Conservation (phyloP, 35 echinoderm and acorn worm genomes). For the Heliocidaris erythrogramma region DNA sequence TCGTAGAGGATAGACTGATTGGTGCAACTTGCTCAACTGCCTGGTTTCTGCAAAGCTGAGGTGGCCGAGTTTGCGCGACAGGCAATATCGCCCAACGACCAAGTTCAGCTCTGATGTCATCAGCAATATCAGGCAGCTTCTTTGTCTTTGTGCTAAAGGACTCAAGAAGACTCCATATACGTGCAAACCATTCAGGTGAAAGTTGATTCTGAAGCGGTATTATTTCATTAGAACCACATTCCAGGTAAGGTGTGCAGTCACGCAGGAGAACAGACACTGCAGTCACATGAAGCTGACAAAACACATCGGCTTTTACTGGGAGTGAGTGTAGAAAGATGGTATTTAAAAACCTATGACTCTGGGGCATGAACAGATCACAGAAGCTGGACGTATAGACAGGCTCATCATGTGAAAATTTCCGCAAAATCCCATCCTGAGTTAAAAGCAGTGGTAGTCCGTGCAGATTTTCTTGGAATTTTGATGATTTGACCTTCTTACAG, state of each 20-base stretch:
- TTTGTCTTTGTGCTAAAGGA: neutral
- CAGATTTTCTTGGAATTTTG: neutral
- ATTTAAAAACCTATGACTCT: conserved; percentile 57
- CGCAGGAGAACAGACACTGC: conserved; percentile 23
- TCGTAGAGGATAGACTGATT: neutral
- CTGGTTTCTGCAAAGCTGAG: neutral
- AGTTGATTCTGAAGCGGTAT: neutral
- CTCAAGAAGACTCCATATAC: conserved; percentile 35
- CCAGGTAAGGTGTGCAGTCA: neutral
- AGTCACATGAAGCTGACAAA: conserved; percentile 20
- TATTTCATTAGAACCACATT: neutral
- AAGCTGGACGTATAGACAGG: conserved; percentile 16
- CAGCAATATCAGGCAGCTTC: neutral
- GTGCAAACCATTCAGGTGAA: neutral
- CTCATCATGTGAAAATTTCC: conserved; percentile 21
- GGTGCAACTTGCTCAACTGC: neutral
- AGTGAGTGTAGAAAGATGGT: neutral
- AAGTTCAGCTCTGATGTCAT: neutral
- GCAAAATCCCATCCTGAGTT: neutral
- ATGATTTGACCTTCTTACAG: neutral
- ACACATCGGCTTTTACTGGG: neutral
- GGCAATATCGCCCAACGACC: conserved; percentile 43
- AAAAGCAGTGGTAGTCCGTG: conserved; percentile 49
- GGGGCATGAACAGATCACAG: conserved; percentile 28
- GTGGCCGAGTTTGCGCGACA: neutral